Base-by-base conservation (phyloP, 1,140 invertebrate species). In the Hypothenemus hampei region DNA sequence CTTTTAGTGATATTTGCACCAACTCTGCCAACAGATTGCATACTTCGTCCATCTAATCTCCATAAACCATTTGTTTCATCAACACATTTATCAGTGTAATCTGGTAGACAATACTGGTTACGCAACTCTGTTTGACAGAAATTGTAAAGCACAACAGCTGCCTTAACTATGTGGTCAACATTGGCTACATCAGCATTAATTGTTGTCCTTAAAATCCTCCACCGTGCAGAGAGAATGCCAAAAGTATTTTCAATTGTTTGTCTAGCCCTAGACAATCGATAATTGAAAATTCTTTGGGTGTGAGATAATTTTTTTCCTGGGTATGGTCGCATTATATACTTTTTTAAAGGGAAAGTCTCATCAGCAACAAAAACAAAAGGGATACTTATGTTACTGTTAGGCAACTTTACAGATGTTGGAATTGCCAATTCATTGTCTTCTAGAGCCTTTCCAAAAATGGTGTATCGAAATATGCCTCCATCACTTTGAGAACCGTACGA, bases 321-420 rank as follows among this genome's bases (percentile, higher is more conserved):
- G n/a, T n/a, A n/a, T n/a, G n/a, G n/a, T n/a, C n/a, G n/a, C 35
- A 37, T 37, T 37, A 37, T 37, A 37, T n/a, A 10, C 16, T 37
- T 37, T 37, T 37, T 37, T 8, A 37, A 13, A 15, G 35, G 35
- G 15, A 37, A 37, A 7, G 35, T 13, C 15, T 37, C 35, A 37
- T 37, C 6, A 37, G 35, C 35, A 5, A 37, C 35, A 15, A 37
- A 37, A 37, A 37, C 6, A 15, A 7, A 37, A 37, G 35, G 35
- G 6, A 37, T 37, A 6, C 5, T 6, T n/a, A 37, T 16, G 15
- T n/a, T n/a, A n/a, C n/a, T n/a, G n/a, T n/a, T n/a, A n/a, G n/a
- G n/a, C n/a, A n/a, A n/a, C n/a, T n/a, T n/a, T n/a, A n/a, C n/a
- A n/a, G n/a, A n/a, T n/a, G n/a, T n/a, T n/a, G n/a, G n/a, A n/a